phyloP scores from a whole-genome alignment of 2,888 invertebrate genomes.

The Synanthedon tipuliformis region DNA sequence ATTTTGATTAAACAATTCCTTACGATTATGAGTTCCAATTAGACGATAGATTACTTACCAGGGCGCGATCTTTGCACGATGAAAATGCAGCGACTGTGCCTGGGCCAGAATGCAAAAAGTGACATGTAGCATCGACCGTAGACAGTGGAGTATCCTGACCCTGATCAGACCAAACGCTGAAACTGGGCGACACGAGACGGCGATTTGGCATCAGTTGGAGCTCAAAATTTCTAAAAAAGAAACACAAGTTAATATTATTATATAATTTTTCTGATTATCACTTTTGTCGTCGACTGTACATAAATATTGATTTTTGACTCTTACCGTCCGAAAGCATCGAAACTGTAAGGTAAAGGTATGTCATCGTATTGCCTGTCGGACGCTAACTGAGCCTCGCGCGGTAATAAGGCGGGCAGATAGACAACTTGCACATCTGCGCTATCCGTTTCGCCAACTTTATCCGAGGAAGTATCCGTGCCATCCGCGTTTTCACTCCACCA shows the following conservation, averaged over 20 bases:
- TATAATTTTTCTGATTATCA: no score
- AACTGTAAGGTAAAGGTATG: slow-evolving; percentile 66
- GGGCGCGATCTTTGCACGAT: slow-evolving; percentile 71
- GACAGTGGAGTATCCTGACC: slow-evolving; percentile 49
- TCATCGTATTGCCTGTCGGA: slow-evolving; percentile 33
- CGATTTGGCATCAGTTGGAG: slow-evolving; percentile 74
- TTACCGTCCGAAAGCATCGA: slow-evolving; percentile 73
- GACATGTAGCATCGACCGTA: slow-evolving; percentile 62
- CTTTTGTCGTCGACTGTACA: no score
- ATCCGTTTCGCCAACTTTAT: slow-evolving; percentile 25
- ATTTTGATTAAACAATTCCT: no score
- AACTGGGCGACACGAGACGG: slow-evolving; percentile 69
- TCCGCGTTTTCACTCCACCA: slow-evolving; percentile 28
- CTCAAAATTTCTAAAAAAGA: slow-evolving; percentile 63
- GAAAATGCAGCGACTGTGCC: slow-evolving; percentile 75
- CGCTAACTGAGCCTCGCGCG: slow-evolving; percentile 50
- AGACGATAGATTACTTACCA: slow-evolving; percentile 58
- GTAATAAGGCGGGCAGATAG: slow-evolving; percentile 66
- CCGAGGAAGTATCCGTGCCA: slow-evolving; percentile 15
- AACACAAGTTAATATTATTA: background rate
- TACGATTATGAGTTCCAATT: no score
- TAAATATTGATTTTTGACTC: background rate
- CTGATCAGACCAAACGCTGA: slow-evolving; percentile 69
- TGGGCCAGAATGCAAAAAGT: slow-evolving; percentile 73
- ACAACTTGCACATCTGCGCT: slow-evolving; percentile 71